A percentile compares a stretch with the other conserved stretches of the same genome.
phyloP scores from a whole-genome alignment of 2,797 vertebrate species.

The Arctocebus calabarensis region DNA sequence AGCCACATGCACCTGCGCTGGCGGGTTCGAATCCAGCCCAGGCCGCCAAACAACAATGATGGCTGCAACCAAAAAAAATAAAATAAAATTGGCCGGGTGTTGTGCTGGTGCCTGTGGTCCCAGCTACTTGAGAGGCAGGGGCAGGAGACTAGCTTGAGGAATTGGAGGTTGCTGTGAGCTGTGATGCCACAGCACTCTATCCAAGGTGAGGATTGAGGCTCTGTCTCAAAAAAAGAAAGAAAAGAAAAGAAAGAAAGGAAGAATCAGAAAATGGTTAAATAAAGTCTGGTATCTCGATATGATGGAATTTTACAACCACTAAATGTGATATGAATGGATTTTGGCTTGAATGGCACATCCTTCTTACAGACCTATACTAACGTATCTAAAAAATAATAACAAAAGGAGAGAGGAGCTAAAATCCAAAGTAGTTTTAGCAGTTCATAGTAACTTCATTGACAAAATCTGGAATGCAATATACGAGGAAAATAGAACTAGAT shows the following conservation, averaged over 20 bases:
- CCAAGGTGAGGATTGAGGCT: no score
- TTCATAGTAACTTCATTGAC: background rate
- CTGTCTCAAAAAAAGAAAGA: no score
- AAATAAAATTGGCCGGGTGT: no score
- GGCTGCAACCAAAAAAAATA: no score
- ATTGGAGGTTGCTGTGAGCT: no score
- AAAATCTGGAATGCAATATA: slow-evolving; percentile 24
- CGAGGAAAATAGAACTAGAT: background rate
- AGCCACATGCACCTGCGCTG: no score
- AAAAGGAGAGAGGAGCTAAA: background rate
- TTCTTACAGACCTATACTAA: background rate
- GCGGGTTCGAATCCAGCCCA: no score
- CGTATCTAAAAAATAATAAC: background rate
- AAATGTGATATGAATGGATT: background rate
- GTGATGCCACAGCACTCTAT: no score
- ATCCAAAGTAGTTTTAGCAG: background rate
- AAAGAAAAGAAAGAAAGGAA: background rate
- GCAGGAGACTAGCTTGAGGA: no score
- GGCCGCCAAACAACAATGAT: no score
- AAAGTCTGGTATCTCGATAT: background rate
- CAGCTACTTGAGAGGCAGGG: no score
- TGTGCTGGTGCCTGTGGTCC: no score
- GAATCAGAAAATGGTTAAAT: background rate
- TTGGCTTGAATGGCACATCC: background rate
- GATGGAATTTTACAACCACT: background rate